These are phyloP conservation scores for Neodiprion virginianus DNA, from an alignment of 1,140 invertebrate genomes.

Conservation along the genomic window DNA sequence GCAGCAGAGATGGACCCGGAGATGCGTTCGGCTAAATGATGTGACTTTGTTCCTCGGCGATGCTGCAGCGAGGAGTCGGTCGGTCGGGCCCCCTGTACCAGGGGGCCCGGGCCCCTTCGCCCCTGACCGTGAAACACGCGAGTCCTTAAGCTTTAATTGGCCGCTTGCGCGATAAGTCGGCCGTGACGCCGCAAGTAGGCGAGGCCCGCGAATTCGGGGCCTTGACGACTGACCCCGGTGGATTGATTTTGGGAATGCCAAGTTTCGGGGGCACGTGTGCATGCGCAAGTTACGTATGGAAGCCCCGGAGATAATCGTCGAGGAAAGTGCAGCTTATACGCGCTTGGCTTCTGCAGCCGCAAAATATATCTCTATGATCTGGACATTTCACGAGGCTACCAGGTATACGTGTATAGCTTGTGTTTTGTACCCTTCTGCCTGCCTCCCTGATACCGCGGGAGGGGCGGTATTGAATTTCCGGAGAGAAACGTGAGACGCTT, in stretches of 20 bases:
- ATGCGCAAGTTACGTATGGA: too few species aligned
- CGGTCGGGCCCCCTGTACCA: constrained; percentile 14
- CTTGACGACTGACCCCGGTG: background rate
- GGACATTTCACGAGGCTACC: background rate
- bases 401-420: background rate
- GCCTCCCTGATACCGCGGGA: background rate
- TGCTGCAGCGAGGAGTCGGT: constrained; percentile 24
- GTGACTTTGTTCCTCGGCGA: constrained; percentile 1
- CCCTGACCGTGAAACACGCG: constrained; percentile 26
- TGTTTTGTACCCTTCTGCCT: too few species aligned
- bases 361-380: background rate
- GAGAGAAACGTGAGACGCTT: background rate
- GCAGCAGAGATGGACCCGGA: constrained; percentile 3
- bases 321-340: too few species aligned
- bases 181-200: background rate
- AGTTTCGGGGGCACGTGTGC: background rate
- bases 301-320: too few species aligned
- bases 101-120: background rate
- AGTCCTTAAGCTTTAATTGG: constrained; percentile 42
- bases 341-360: too few species aligned
- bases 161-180: constrained; percentile 16
- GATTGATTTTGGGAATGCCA: background rate
- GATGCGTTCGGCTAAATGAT: constrained; percentile 8
- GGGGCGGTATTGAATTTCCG: background rate
- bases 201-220: background rate